Evolutionary conservation across 2,888 invertebrate genomes (phyloP), one percentile per base, ranked within the genome.

Genomic region (Fabriciana adippe): DNA sequence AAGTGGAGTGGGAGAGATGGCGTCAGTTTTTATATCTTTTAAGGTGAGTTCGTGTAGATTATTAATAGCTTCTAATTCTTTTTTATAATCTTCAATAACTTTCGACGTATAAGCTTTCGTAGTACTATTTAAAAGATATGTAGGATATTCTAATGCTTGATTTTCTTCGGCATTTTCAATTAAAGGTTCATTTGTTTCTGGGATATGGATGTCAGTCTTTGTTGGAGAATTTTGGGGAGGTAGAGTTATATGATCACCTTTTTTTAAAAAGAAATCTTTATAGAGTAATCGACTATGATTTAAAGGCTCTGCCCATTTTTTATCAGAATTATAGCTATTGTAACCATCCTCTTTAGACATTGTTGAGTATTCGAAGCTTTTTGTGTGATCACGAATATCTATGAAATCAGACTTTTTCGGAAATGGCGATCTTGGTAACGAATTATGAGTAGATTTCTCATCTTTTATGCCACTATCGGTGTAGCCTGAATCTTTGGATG

Each of bases 61-160:
- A 68, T 93, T 91, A 54, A 93, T 93, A 65, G 93, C 89, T 78
- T 90, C 87, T 72, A 93, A 80, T 81, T 93, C 93, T 74, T 86
- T 91, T 78, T 90, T 93, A 71, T 93, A 93, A 79, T 93, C 93
- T 80, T 93, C 92, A 66, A 93, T 93, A 4, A 93, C 93, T 80
- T 91, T 90, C 18, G 93, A 92, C 6, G 93, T 93, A 67, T 93
- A 93, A 0, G 90, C 89, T 83, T 92, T 93, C 35, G 89, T 90
- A 48, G 84, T 85, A 73, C 90, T 93, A 70, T 92, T 90, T 2
- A 83, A 80, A 71, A 93, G 82, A 76, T 93, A 93, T 3, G 86
- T 76, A 15, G 93, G 93, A 75, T 93, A 93, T 66, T 89, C 86
- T 60, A 80, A 73, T 72, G 82, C 82, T 15, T 79, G 76, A 54